phyloP scores from a whole-genome alignment of 64 coral and sea anemone genomes.

The Exaiptasia diaphana region DNA sequence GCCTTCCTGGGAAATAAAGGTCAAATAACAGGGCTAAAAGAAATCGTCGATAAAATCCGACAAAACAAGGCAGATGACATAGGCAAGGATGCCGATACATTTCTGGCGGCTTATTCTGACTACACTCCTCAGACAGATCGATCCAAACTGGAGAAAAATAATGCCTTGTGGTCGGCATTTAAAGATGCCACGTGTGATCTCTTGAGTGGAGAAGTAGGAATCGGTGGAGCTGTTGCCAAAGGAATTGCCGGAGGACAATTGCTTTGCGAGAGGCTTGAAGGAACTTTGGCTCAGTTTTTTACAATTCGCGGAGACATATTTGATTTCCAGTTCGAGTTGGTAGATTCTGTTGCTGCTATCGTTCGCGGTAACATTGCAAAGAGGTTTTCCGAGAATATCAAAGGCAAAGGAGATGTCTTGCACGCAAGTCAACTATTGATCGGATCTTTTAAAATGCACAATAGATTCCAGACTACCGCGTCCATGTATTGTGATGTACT shows the following conservation, averaged over 20 bases:
- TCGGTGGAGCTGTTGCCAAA: not conserved
- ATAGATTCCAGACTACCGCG: not conserved
- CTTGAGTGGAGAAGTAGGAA: not conserved
- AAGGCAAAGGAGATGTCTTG: not conserved
- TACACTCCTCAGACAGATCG: conserved; percentile 28
- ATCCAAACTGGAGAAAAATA: conserved; percentile 1
- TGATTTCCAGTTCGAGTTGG: too few relatives aligned
- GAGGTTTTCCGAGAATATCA: conserved; percentile 2
- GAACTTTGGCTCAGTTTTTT: conserved; percentile 37
- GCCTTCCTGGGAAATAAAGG: not conserved
- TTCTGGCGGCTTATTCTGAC: not conserved
- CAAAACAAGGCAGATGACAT: conserved; percentile 1
- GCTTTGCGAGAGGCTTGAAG: conserved; percentile 1
- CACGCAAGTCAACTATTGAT: not conserved
- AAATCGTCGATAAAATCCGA: conserved; percentile 2
- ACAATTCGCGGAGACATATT: not conserved
- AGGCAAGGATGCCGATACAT: conserved; percentile 6
- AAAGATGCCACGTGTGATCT: conserved; percentile 4
- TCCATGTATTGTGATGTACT: not conserved
- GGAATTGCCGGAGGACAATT: not conserved
- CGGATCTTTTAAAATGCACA: not conserved
- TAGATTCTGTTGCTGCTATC: not conserved
- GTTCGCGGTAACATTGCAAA: conserved; percentile 24
- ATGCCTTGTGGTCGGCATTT: conserved; percentile 33
- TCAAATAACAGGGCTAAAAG: not conserved